phyloP scores from a whole-genome alignment of 1,140 invertebrate species.

The Eriosoma lanigerum region DNA sequence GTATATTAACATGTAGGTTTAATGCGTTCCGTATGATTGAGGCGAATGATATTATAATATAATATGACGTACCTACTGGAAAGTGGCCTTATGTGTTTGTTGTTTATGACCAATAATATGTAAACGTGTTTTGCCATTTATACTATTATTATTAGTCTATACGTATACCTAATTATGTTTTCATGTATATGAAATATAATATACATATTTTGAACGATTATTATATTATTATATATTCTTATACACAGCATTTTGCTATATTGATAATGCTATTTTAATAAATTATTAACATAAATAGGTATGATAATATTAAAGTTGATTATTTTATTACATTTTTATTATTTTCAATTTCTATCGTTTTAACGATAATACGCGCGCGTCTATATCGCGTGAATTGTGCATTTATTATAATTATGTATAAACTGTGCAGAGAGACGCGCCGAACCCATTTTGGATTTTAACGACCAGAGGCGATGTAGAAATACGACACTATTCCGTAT shows the following conservation, averaged over 20 bases:
- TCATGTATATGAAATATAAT: background rate
- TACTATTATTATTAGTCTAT: no score
- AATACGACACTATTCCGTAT: conserved; percentile 35
- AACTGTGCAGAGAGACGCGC: background rate
- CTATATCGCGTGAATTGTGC: background rate
- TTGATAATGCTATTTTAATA: conserved; percentile 1
- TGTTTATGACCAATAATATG: conserved; percentile 14
- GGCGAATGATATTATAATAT: background rate
- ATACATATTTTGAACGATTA: background rate
- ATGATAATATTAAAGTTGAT: background rate
- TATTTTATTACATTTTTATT: conserved; percentile 11
- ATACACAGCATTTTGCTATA: background rate
- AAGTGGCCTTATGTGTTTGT: background rate
- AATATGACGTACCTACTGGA: background rate
- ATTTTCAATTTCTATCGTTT: conserved; percentile 3
- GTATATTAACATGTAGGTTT: background rate
- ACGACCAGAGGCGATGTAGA: conserved; percentile 37
- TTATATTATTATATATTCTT: background rate
- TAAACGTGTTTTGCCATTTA: conserved; percentile 22
- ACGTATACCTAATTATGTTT: background rate
- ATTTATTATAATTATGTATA: conserved; percentile 28
- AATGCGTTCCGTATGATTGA: conserved; percentile 1
- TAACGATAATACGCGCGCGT: background rate
- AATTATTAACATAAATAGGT: background rate
- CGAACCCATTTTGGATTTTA: conserved; percentile 48